A percentile compares a stretch with the other conserved stretches of the same genome.
These are phyloP conservation scores for Lacerta agilis DNA, from an alignment of 2,797 vertebrate species.

Conservation along the genomic window DNA sequence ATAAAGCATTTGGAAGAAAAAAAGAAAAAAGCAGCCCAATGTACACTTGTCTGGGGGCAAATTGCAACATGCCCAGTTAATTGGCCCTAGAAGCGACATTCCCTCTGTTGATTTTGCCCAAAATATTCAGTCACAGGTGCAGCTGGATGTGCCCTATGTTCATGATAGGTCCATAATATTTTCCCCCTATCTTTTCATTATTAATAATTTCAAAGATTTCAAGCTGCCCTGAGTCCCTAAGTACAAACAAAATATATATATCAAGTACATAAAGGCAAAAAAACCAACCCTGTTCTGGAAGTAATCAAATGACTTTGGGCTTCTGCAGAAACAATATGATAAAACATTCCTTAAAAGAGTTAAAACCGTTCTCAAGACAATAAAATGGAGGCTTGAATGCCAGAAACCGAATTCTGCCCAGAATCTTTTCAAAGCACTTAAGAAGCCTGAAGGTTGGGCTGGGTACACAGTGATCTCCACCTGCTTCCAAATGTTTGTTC, in stretches of 20 bases:
- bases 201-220: too few species aligned
- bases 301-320: constrained; percentile 21
- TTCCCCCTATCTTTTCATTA: background rate
- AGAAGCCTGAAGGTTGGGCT: constrained; percentile 28
- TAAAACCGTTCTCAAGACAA: constrained; percentile 14
- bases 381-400: constrained; percentile 19
- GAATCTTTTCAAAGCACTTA: constrained; percentile 13
- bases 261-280: background rate
- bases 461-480: background rate
- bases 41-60: too few species aligned
- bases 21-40: too few species aligned
- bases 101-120: too few species aligned
- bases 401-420: constrained; percentile 29
- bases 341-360: constrained; percentile 4
- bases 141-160: background rate
- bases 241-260: background rate
- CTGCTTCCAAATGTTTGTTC: constrained; percentile 30
- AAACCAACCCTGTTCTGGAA: background rate
- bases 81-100: too few species aligned
- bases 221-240: background rate
- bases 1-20: too few species aligned
- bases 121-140: too few species aligned
- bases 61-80: too few species aligned
- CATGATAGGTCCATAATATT: background rate
- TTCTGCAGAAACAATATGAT: constrained; percentile 2